A percentile compares a stretch with the other conserved stretches of the same genome.
Evolutionary conservation across 2,113 vertebrate species (phyloP).

Genomic region (Verasper variegatus): DNA sequence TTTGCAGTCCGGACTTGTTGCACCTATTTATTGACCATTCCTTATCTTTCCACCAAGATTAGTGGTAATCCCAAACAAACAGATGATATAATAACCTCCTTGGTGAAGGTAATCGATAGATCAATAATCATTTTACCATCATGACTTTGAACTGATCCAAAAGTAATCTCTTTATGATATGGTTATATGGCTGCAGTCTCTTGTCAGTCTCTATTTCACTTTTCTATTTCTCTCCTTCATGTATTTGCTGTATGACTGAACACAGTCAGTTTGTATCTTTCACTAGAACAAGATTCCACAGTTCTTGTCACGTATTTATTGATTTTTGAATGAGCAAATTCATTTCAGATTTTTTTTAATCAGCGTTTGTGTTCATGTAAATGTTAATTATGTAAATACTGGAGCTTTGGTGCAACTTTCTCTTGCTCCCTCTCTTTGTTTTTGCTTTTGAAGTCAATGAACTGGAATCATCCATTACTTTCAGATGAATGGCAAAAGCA

Average conservation of each 20-base stretch:
- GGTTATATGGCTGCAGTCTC: not conserved
- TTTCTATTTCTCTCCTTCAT: not conserved
- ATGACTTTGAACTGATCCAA: not conserved
- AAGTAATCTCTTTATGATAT: not conserved
- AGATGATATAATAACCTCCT: not conserved
- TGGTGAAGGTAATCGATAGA: not conserved
- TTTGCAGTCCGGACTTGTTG: no score
- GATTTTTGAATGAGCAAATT: not conserved
- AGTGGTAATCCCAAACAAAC: not conserved
- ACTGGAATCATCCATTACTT: constrained; percentile 64
- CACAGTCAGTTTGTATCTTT: not conserved
- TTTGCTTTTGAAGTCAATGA: constrained; percentile 42
- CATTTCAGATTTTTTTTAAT: not conserved
- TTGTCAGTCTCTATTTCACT: not conserved
- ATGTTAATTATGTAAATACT: constrained; percentile 8
- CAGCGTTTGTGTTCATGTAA: not conserved
- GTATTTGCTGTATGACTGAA: not conserved
- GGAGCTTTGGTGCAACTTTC: not conserved
- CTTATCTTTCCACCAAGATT: not conserved
- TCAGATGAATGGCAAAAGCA: constrained; percentile 50
- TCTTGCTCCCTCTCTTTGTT: not conserved
- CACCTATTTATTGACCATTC: no score
- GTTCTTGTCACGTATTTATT: not conserved
- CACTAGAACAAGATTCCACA: not conserved
- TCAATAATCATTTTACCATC: not conserved